Evolutionary conservation across 92 coral and sea anemone genomes (phyloP).

Genomic region (Phenganax marumi): DNA sequence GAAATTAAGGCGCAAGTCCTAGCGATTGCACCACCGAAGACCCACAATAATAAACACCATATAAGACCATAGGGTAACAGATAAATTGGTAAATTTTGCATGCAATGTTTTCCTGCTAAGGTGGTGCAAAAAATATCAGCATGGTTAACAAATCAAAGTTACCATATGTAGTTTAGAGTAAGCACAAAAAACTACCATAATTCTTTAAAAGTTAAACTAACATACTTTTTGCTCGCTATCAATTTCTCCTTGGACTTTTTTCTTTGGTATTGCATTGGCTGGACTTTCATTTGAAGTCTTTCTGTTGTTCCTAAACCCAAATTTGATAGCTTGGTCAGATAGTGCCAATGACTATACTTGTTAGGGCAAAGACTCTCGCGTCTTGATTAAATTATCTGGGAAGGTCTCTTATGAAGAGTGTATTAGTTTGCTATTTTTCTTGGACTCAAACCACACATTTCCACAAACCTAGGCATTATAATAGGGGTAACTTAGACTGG

Average conservation of each 20-base stretch:
- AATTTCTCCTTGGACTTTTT: not conserved
- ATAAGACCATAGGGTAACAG: too few species aligned
- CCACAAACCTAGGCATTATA: too few species aligned
- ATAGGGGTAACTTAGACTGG: too few species aligned
- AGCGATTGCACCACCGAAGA: not conserved
- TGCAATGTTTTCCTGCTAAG: not conserved
- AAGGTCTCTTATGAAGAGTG: too few species aligned
- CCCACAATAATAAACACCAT: not conserved
- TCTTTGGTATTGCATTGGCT: slow-evolving; percentile 13
- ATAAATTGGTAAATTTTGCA: too few species aligned
- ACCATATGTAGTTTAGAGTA: too few species aligned
- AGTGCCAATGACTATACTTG: not conserved
- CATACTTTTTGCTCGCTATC: slow-evolving; percentile 34
- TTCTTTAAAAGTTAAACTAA: not conserved
- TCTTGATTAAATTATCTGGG: not conserved
- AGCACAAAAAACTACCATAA: not conserved
- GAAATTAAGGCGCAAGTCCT: too few species aligned
- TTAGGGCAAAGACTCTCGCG: not conserved
- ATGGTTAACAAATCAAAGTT: too few species aligned
- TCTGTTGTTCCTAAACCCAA: slow-evolving; percentile 4
- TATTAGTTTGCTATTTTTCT: too few species aligned
- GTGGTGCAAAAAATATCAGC: not conserved
- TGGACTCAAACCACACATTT: too few species aligned
- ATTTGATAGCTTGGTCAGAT: not conserved
- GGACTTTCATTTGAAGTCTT: slow-evolving; percentile 18